These are phyloP conservation scores for Lepidurus couesii DNA, from an alignment of 1,140 invertebrate genomes.

Conservation along the genomic window DNA sequence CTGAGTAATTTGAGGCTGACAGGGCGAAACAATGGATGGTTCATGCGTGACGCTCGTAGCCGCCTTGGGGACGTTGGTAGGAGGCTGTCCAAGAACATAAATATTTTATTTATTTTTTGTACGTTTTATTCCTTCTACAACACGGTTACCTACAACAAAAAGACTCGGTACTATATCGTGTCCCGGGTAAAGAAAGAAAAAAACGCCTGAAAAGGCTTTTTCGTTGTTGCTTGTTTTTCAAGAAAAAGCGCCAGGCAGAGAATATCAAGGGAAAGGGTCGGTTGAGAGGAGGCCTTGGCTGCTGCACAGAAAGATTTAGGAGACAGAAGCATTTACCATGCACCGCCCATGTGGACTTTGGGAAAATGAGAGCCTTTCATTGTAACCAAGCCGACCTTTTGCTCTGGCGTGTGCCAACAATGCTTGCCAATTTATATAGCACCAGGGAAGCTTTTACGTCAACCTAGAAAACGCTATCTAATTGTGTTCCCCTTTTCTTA, in stretches of 20 bases:
- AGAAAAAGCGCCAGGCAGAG: neutral
- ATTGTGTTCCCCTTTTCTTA: neutral
- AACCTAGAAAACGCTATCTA: slow-evolving; percentile 19
- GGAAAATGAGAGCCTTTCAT: slow-evolving; percentile 22
- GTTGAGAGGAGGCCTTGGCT: slow-evolving; percentile 16
- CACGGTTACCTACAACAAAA: neutral
- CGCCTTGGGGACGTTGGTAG: slow-evolving; percentile 16
- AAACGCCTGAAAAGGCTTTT: slow-evolving; percentile 7
- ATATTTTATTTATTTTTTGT: slow-evolving; percentile 17
- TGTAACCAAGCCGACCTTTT: slow-evolving; percentile 17
- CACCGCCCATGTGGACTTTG: slow-evolving; percentile 16
- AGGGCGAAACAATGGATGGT: slow-evolving; percentile 17
- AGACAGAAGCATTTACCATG: slow-evolving; percentile 22
- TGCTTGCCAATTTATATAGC: slow-evolving; percentile 22
- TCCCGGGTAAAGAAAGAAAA: neutral
- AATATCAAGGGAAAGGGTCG: slow-evolving; percentile 18
- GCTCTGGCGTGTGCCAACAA: slow-evolving; percentile 20
- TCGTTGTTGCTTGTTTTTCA: slow-evolving; percentile 12
- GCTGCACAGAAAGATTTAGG: slow-evolving; percentile 17
- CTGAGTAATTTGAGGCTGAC: slow-evolving; percentile 19
- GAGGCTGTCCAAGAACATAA: slow-evolving; percentile 21
- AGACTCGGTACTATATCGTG: slow-evolving; percentile 8
- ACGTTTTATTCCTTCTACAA: slow-evolving; percentile 6
- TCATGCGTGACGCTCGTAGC: slow-evolving; percentile 20
- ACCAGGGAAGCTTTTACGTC: slow-evolving; percentile 18